Conservation (phyloP, 2,888 invertebrate genomes). For the Papilio gigon region DNA sequence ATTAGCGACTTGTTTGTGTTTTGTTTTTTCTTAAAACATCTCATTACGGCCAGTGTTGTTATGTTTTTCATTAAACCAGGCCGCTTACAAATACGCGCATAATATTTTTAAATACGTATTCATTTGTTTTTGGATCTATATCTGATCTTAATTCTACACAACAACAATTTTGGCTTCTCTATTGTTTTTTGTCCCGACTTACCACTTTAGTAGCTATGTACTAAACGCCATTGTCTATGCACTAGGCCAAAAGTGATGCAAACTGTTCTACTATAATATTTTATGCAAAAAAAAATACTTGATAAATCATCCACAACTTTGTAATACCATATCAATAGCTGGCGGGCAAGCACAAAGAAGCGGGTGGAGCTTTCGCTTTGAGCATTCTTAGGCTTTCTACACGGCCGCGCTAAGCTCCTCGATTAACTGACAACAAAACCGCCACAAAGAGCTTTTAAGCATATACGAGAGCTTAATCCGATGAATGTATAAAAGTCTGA, state of each 20-base stretch:
- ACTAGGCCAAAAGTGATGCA: no score
- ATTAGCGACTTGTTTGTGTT: slow-evolving; percentile 42
- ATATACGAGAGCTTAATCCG: slow-evolving; percentile 75
- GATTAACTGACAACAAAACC: slow-evolving; percentile 67
- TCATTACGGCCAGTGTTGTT: not conserved
- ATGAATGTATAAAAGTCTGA: slow-evolving; percentile 74
- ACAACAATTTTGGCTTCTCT: no score
- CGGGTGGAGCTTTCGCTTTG: slow-evolving; percentile 50
- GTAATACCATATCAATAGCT: slow-evolving; percentile 27
- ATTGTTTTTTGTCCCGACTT: no score
- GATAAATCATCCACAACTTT: not conserved
- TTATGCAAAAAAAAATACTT: not conserved
- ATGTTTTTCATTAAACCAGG: not conserved
- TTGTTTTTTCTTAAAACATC: slow-evolving; percentile 36
- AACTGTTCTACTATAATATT: not conserved
- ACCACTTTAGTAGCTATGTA: no score
- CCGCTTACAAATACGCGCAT: not conserved
- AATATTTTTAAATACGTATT: not conserved
- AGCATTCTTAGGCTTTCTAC: slow-evolving; percentile 59
- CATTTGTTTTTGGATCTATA: not conserved
- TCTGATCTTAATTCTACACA: not conserved
- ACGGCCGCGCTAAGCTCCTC: slow-evolving; percentile 63
- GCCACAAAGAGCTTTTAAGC: slow-evolving; percentile 76
- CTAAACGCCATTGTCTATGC: no score
- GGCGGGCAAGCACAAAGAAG: slow-evolving; percentile 16